These are phyloP conservation scores for Poecilia picta DNA, from an alignment of 2,797 vertebrate genomes.

Conservation along the genomic window DNA sequence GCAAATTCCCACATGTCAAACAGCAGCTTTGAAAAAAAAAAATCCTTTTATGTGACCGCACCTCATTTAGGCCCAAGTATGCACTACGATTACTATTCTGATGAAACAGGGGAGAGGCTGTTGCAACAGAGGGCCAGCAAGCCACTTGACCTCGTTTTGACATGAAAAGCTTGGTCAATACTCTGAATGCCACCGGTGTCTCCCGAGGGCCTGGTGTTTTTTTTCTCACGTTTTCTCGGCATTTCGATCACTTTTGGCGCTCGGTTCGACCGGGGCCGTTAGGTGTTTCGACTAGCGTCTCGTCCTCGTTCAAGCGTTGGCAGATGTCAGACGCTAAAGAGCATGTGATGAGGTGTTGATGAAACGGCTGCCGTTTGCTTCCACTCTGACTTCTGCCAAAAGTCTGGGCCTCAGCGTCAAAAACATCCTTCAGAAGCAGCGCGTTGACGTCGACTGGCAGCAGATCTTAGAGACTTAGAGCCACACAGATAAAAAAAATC, in stretches of 20 bases:
- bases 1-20: constrained; percentile 68
- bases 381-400: not conserved
- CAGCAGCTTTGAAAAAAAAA: constrained; percentile 15
- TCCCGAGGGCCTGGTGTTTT: constrained; percentile 5
- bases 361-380: constrained; percentile 41
- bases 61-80: constrained; percentile 56
- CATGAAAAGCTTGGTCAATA: constrained; percentile 8
- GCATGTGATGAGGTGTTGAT: constrained; percentile 57
- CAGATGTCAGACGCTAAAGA: constrained; percentile 43
- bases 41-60: constrained; percentile 38
- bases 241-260: constrained; percentile 20
- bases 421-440: constrained; percentile 9
- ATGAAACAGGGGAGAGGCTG: constrained; percentile 50
- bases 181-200: constrained; percentile 13
- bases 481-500: not conserved
- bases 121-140: constrained; percentile 43
- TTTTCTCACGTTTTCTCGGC: not conserved
- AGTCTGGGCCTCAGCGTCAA: constrained; percentile 14
- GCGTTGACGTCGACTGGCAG: not conserved
- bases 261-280: constrained; percentile 43
- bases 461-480: not conserved
- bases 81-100: constrained; percentile 54
- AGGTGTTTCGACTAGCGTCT: constrained; percentile 52
- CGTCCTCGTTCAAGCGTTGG: constrained; percentile 42
- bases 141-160: constrained; percentile 55